phyloP scores from a whole-genome alignment of 2,888 invertebrate species.

The Nemapogon koenigi region DNA sequence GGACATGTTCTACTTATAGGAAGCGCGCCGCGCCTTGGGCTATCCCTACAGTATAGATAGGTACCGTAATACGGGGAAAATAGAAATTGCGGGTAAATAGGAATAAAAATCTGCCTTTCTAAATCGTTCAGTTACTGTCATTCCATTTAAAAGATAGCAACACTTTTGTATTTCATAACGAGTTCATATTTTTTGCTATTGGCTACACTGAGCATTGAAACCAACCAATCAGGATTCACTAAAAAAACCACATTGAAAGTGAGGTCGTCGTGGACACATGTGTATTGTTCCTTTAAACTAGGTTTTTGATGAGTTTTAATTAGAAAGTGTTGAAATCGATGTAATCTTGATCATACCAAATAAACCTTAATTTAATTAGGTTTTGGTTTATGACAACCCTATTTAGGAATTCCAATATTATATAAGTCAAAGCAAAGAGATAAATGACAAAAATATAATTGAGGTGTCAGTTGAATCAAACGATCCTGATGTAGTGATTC shows the following conservation, averaged over 20 bases:
- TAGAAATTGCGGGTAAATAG: background rate
- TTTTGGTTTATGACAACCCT: too few species aligned
- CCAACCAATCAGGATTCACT: constrained; percentile 3
- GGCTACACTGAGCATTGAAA: constrained; percentile 5
- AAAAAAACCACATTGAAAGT: constrained; percentile 6
- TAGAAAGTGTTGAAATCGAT: constrained; percentile 4
- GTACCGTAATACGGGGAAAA: background rate
- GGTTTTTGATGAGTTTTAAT: constrained; percentile 6
- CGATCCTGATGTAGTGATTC: constrained; percentile 4
- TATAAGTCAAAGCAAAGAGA: background rate
- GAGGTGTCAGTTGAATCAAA: constrained; percentile 5
- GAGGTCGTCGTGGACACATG: constrained; percentile 4
- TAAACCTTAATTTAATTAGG: background rate
- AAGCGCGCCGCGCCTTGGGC: too few species aligned
- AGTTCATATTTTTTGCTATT: constrained; percentile 5
- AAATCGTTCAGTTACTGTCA: too few species aligned
- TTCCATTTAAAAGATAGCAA: background rate
- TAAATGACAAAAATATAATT: constrained; percentile 2
- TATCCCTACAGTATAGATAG: too few species aligned
- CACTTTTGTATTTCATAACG: background rate
- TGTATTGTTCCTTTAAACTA: constrained; percentile 2
- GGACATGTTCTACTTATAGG: too few species aligned
- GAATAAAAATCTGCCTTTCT: background rate
- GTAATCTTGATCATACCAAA: constrained; percentile 4
- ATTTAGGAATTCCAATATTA: constrained; percentile 8